Evolutionary conservation across 2,888 invertebrate species (phyloP), one percentile per base, ranked within the genome.

Genomic region (Teinopalpus imperialis): DNA sequence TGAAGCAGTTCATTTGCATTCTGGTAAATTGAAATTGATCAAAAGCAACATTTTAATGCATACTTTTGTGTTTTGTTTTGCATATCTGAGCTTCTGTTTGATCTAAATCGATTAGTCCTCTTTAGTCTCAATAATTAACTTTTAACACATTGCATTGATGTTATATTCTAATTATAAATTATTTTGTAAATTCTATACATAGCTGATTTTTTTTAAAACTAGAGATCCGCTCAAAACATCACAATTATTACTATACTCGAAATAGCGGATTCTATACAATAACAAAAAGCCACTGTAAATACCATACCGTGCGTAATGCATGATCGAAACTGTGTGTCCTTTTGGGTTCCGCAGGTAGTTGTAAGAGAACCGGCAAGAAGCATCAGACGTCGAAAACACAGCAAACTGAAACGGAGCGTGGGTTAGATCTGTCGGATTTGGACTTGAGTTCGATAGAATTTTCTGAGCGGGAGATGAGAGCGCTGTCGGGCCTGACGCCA

Each of bases 401-500:
- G 13, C 41, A 52, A 40, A 39, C 48, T 48, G 56, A 53, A 47
- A 53, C 46, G 42, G 50, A 43, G 49, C 67, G 61, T 65, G 81
- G 68, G 59, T 69, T 90, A 52, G 92, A 92, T 66, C 76, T 91
- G 66, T 90, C 91, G 35, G 91, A 92, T 74, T 86, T 94, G 71
- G 93, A 94, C 79, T 79, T 94, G 61, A 92, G 92, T 66, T 90
- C 92, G 60, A 88, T 94, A 61, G 91, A 92, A 74, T 81, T 94
- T 50, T 92, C 92, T 56, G 93, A 93, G 75, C 91, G 92, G 66
- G 94, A 94, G 86, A 85, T 93, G 64, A 91, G 92, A 67, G 91
- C 63, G 51, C 52, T 61, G 52, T 61, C 61, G 47, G 63, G 64
- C 37, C 89, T 94, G 56, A 93, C 94, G 57, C 94, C 94, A 20